Conservation (phyloP, 2,888 invertebrate genomes). For the Trypoxylon attenuatum region DNA sequence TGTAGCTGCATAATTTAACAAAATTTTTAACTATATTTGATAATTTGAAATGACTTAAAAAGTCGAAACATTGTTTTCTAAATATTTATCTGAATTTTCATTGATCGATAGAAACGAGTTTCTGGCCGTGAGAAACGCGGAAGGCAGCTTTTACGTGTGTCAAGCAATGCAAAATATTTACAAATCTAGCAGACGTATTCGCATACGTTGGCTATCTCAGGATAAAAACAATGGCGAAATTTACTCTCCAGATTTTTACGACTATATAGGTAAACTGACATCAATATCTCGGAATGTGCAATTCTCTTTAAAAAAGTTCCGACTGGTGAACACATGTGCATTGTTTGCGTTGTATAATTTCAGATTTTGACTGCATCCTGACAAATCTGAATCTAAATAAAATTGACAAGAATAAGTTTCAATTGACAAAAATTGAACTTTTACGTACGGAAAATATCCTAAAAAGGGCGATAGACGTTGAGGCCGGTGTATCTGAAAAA, state of each 20-base stretch:
- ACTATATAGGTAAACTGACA: slow-evolving; percentile 82
- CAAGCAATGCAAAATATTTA: slow-evolving; percentile 94
- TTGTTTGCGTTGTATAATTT: slow-evolving; percentile 51
- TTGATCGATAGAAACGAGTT: slow-evolving; percentile 83
- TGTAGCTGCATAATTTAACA: no score
- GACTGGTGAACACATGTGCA: neutral
- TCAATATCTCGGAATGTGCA: neutral
- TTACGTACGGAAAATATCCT: slow-evolving; percentile 88
- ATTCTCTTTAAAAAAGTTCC: slow-evolving; percentile 9
- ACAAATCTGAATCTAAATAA: slow-evolving; percentile 88
- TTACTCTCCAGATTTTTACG: slow-evolving; percentile 93
- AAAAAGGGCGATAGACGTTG: slow-evolving; percentile 87
- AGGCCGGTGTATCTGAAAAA: slow-evolving; percentile 82
- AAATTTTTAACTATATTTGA: slow-evolving; percentile 5
- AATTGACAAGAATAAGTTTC: slow-evolving; percentile 83
- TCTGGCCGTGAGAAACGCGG: slow-evolving; percentile 92
- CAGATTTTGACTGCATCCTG: slow-evolving; percentile 91
- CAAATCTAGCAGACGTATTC: slow-evolving; percentile 88
- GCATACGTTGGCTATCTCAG: slow-evolving; percentile 92
- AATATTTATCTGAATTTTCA: slow-evolving; percentile 12
- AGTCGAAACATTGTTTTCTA: slow-evolving; percentile 15
- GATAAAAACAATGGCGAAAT: slow-evolving; percentile 83
- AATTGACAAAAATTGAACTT: slow-evolving; percentile 84
- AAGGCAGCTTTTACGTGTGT: slow-evolving; percentile 91
- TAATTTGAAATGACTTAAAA: neutral